Evolutionary conservation across 2,888 invertebrate genomes (phyloP), one percentile per base, ranked within the genome.

Genomic region (Tuberolachnus salignus): DNA sequence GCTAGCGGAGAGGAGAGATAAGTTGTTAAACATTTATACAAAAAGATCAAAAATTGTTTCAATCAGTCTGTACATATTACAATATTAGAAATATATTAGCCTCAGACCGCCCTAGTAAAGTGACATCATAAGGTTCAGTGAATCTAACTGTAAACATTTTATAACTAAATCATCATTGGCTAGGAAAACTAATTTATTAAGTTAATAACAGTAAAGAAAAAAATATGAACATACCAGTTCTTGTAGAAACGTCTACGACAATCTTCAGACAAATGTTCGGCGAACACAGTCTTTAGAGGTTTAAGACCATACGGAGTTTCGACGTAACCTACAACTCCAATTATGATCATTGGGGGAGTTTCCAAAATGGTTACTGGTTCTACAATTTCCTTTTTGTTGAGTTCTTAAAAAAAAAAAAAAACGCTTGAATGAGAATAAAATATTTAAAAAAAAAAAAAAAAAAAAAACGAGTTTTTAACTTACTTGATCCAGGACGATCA

Each of bases 321-420:
- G 84, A 99, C 97, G 88, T 99, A 99, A 81, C 99, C 99, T 83
- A 98, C 97, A 83, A 96, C 92, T 84, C 98, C 99, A 82, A 99
- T 97, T 82, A 96, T 91, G 81, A 98, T 92, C 95, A 99, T 95
- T 57, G 99, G 99, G 80, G 99, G 99, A 3, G 98, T 93, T 88
- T 99, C 99, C 84, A 99, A 89, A 84, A 99, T 92, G 42, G 99
- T 99, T 2, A 99, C 99, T 64, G 97, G 96, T 87, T 99, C 99
- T 34, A 99, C 98, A 81, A 99, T 96, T 88, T 99, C 99, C 88
- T 99, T 99, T 88, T 99, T 99, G 89, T 99, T 98, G 82, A 98
- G 93, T 90, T 99, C 98, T 96, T 86, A 55, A 88, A 82, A 14
- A 66, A 64, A 64, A n/a, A 26, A 42, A 21, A 6, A 71, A 61